Conservation (phyloP, 2,888 invertebrate genomes). For the Seladonia tumulorum region DNA sequence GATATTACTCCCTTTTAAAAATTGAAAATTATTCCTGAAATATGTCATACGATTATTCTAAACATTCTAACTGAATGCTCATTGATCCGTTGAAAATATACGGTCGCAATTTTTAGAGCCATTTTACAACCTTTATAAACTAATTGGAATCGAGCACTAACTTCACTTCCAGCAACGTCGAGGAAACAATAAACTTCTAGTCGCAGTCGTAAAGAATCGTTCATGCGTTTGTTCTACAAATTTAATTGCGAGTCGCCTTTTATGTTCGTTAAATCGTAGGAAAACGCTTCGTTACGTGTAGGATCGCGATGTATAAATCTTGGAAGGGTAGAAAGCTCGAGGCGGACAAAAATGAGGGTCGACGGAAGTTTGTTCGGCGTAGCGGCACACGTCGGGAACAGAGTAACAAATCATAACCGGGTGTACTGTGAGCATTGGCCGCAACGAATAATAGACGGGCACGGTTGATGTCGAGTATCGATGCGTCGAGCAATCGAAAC, state of each 20-base stretch:
- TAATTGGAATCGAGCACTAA: background rate
- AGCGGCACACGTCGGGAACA: slow-evolving; percentile 77
- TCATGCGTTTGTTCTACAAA: background rate
- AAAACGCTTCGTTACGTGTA: background rate
- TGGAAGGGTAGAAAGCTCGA: slow-evolving; percentile 14
- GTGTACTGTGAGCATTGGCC: slow-evolving; percentile 76
- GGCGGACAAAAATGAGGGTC: slow-evolving; percentile 19
- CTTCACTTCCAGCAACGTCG: background rate
- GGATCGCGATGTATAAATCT: slow-evolving; percentile 26
- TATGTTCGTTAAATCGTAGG: background rate
- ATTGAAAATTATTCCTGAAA: background rate
- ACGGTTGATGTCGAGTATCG: slow-evolving; percentile 78
- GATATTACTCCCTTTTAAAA: background rate
- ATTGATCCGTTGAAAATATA: background rate
- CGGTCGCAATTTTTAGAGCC: background rate
- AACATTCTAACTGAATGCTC: background rate
- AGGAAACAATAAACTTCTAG: background rate
- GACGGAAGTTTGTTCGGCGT: slow-evolving; percentile 42
- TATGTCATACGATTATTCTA: background rate
- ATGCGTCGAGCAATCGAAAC: slow-evolving; percentile 80
- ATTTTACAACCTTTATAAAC: background rate
- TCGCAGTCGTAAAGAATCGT: background rate
- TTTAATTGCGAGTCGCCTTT: slow-evolving; percentile 1
- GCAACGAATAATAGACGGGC: slow-evolving; percentile 81
- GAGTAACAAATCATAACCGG: slow-evolving; percentile 79